Base-by-base conservation (phyloP, 2,888 invertebrate species). In the Tinea trinotella region DNA sequence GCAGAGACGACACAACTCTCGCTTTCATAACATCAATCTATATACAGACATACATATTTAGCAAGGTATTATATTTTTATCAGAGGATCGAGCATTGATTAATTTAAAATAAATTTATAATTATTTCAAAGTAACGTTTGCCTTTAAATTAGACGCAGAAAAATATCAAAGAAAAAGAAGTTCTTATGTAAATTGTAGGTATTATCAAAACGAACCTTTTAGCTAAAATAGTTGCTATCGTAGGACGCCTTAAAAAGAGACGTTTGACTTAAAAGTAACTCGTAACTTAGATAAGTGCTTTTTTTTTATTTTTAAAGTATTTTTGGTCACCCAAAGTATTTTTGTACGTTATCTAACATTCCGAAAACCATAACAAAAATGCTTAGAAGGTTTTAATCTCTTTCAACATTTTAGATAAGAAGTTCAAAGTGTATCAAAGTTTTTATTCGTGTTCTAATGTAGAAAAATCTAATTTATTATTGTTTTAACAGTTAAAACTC, bases 331-430 rank as follows among this genome's bases (percentile, higher is more conserved):
- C 46, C 17, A 46, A 46, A 46, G n/a, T 46, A 9, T 46, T 17
- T 46, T 9, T 17, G 46, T 46, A 12, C 15, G 46, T 46, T 46
- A 46, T 46, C 46, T 46, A 46, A 46, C 46, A 19, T 19, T 46
- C 19, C 19, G 46, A 46, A 46, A 46, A 19, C 46, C 46, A 46
- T 18, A 19, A 46, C 46, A 19, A 46, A 40, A 40, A 40, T 40
- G 40, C 40, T 40, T 40, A 40, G 40, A 40, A 40, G 35, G 35
- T 44, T 44, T 44, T 15, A 46, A 40, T n/a, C 40, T 40, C 40
- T 40, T 40, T 13, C 40, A 46, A 46, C 46, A 46, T 46, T 46
- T 50, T 22, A 50, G 50, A 50, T 50, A 50, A 50, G 5, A 50
- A 46, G 50, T 22, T 50, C 50, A 50, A 24, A 50, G 22, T 24